Evolutionary conservation across 2,797 vertebrate species (phyloP).

Genomic region (Xenops minutus): DNA sequence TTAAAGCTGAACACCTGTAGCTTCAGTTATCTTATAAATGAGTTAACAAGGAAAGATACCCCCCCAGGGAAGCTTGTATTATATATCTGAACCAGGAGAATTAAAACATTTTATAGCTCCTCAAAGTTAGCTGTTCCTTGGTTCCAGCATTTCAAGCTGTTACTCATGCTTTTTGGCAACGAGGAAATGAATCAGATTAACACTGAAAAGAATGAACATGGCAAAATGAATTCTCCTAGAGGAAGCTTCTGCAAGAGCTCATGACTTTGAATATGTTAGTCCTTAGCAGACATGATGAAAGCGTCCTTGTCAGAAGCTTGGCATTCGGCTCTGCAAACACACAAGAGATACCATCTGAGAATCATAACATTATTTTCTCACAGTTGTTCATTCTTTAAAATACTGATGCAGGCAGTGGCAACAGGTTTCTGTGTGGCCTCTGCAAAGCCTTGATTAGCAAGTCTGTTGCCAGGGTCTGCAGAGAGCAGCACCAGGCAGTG

Average conservation of each 20-base stretch:
- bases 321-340: background rate
- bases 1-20: constrained; percentile 60
- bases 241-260: background rate
- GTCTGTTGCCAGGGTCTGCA: background rate
- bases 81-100: constrained; percentile 5
- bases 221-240: background rate
- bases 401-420: background rate
- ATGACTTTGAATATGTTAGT: background rate
- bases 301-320: background rate
- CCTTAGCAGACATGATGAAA: background rate
- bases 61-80: background rate
- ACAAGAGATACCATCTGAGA: accelerated
- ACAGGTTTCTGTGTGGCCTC: background rate
- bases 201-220: background rate
- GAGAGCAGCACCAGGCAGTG: background rate
- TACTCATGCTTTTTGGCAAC: background rate
- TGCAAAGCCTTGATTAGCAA: background rate
- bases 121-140: background rate
- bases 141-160: background rate
- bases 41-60: constrained; percentile 32
- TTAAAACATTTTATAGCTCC: constrained; percentile 1
- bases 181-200: background rate
- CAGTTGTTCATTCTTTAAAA: background rate
- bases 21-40: constrained; percentile 32
- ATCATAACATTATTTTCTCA: background rate